Evolutionary conservation across 1,140 invertebrate genomes (phyloP), one percentile per base, ranked within the genome.

Genomic region (Drosophila seguyi): DNA sequence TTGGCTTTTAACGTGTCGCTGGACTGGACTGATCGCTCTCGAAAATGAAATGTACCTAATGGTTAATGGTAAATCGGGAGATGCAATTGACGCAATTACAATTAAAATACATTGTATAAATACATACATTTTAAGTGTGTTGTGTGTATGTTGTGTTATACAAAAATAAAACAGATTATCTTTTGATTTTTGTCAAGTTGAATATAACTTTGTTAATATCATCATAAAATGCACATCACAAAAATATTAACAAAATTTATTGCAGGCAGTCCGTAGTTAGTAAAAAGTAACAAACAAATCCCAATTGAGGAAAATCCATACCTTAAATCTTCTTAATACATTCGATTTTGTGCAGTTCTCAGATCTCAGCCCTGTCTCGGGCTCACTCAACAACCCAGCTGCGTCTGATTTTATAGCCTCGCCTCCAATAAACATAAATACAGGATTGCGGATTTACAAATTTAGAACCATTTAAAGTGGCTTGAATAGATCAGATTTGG

Each of bases 211-310:
- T 90, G 86, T 90, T 86, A 90, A 90, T 90, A 90, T 90, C 85
- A 66, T 78, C 39, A 62, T 61, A 86, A 90, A 90, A 90, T 90
- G 85, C 81, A 75, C 85, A 80, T 87, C 83, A 87, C 68, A 90
- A 88, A 77, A 90, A 85, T 90, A 90, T 90, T 90, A 90, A 90
- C 86, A 90, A 90, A 90, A 90, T 84, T 90, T 90, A 90, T 90
- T 90, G 86, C 86, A 90, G 86, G 86, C 87, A 90, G 86, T 90
- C 86, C 86, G 73, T 90, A 88, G 84, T 88, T 88, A 87, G 83
- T 84, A 80, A 55, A 74, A 88, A 85, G 73, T 85, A 90, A 90
- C 85, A 90, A 88, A 88, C 84, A 85, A 90, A 90, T 90, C 78
- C 77, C 58, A 87, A 84, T 84, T 68, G 50, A 74, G 80, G 84